Base-by-base conservation (phyloP, 2,888 invertebrate genomes). In the Dicycla oo region DNA sequence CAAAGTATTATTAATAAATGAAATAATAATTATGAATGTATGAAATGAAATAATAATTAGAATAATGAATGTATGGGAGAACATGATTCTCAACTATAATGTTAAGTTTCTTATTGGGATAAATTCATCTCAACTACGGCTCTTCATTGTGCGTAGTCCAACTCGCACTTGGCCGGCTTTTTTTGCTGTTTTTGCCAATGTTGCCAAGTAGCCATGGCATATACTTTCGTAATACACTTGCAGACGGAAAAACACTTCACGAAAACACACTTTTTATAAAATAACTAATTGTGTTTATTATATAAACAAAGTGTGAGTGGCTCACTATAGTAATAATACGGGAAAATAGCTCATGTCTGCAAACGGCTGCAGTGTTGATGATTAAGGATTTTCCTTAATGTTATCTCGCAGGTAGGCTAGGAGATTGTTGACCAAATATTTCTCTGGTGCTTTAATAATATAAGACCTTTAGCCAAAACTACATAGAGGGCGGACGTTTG, bases 221-320 rank as follows among this genome's bases (percentile, higher is more conserved):
- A 15, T n/a, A 43, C 38, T 30, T 61, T 61, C 4, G 4, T 61
- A 45, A 61, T 61, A 61, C 45, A 30, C 30, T 61, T 61, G n/a
- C n/a, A 18, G 30, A 47, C n/a, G 5, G 45, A 10, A 30, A 60
- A 60, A 18, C 5, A n/a, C n/a, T 4, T 4, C n/a, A 15, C 7
- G 8, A n/a, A 38, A 58, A 56, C 18, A 3, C 13, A n/a, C 15
- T 13, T 38, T 51, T 57, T 38, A 34, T n/a, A n/a, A 38, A 38
- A 38, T 23, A 58, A 58, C 8, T 8, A 58, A n/a, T 4, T 13
- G 2, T 10, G 10, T 57, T 34, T n/a, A 8, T 38, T 38, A 10
- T 40, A 38, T 23, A 4, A 30, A 30, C 0, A 1, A 60, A 40
- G 43, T 18, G 18, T 20, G 18, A 34, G 7, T 13, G 30, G 10